Percentiles rank a stretch among this genome's conserved stretches.
These are phyloP conservation scores for Montipora sp. DNA, from an alignment of 64 coral and sea anemone genomes.

Conservation along the genomic window DNA sequence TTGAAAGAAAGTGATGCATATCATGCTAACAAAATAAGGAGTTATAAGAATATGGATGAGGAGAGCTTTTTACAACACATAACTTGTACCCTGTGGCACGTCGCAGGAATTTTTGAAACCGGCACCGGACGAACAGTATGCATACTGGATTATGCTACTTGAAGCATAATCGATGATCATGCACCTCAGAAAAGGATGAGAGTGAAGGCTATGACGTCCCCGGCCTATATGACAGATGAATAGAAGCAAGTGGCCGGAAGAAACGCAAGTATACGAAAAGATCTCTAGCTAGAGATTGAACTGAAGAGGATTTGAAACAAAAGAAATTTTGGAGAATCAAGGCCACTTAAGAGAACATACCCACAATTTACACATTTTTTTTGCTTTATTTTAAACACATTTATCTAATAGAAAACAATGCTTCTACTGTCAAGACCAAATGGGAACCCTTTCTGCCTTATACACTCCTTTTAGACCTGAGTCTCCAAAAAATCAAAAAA, in stretches of 20 bases:
- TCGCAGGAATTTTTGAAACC: not conserved
- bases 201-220: constrained; percentile 11
- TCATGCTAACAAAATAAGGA: too few species aligned
- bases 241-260: not conserved
- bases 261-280: constrained; percentile 4
- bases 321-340: constrained; percentile 25
- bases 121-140: not conserved
- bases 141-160: not conserved
- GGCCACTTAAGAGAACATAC: not conserved
- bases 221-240: not conserved
- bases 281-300: not conserved
- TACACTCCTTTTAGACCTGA: too few species aligned
- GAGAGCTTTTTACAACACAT: too few species aligned
- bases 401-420: too few species aligned
- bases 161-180: not conserved
- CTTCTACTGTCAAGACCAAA: too few species aligned
- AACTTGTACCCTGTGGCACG: too few species aligned
- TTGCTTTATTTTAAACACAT: too few species aligned
- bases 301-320: constrained; percentile 5
- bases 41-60: too few species aligned
- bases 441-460: too few species aligned
- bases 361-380: too few species aligned
- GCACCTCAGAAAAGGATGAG: constrained; percentile 25
- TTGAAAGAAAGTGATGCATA: too few species aligned
- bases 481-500: too few species aligned